phyloP scores from a whole-genome alignment of 2,888 invertebrate species.

The Dromius quadrimaculatus region DNA sequence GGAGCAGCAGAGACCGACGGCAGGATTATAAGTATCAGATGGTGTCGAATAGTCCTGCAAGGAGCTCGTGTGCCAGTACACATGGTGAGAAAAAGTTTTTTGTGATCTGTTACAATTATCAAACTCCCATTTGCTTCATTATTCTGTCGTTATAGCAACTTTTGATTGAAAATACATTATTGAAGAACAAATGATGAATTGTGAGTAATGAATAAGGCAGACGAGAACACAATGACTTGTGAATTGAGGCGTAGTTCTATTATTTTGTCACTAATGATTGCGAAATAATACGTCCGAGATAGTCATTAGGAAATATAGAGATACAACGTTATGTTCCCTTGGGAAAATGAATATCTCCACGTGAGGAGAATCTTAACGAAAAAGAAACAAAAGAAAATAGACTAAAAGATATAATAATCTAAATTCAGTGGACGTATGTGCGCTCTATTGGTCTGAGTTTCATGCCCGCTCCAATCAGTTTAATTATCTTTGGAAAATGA shows the following conservation, averaged over 20 bases:
- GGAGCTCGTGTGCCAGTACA: constrained; percentile 36
- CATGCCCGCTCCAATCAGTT: no score
- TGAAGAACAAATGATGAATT: constrained; percentile 23
- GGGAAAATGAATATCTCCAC: constrained; percentile 18
- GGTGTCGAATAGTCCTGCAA: constrained; percentile 69
- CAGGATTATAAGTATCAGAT: constrained; percentile 69
- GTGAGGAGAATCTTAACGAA: constrained; percentile 7
- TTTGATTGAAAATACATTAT: constrained; percentile 6
- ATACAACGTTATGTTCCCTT: constrained; percentile 7
- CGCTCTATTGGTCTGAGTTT: no score
- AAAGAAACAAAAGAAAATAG: no score
- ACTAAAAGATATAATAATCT: no score
- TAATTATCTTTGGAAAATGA: no score
- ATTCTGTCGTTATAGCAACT: neutral
- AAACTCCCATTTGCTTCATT: neutral
- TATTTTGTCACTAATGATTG: constrained; percentile 14
- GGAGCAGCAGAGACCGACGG: neutral
- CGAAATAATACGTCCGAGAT: constrained; percentile 16
- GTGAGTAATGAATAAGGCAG: neutral
- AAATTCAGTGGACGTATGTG: no score
- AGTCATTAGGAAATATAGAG: constrained; percentile 28
- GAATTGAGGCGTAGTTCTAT: constrained; percentile 27
- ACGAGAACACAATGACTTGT: constrained; percentile 16
- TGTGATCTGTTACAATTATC: neutral
- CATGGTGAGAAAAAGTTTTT: constrained; percentile 25